Percentiles rank a stretch among this genome's conserved stretches.
phyloP scores from a whole-genome alignment of 2,113 vertebrate genomes.

The Colius striatus region DNA sequence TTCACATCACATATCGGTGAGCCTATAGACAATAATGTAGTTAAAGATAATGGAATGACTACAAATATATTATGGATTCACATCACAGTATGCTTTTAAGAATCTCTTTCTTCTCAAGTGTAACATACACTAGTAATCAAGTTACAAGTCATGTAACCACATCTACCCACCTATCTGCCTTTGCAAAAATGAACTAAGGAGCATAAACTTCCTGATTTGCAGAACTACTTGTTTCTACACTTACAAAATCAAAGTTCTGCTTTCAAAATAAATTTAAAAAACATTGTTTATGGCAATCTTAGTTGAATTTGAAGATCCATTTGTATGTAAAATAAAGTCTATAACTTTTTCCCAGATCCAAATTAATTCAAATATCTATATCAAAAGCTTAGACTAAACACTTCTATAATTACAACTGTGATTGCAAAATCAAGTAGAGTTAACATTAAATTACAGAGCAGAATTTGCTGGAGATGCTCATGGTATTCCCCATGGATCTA shows the following conservation, averaged over 20 bases:
- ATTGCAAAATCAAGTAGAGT: background rate
- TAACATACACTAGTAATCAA: background rate
- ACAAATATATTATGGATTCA: background rate
- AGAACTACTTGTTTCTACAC: background rate
- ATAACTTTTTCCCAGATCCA: background rate
- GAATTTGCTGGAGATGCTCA: background rate
- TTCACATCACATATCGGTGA: background rate
- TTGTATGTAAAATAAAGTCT: background rate
- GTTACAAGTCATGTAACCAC: background rate
- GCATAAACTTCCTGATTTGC: background rate
- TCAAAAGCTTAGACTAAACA: background rate
- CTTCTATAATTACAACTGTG: background rate
- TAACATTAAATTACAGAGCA: background rate
- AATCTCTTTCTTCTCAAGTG: background rate
- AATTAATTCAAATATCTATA: background rate
- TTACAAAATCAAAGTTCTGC: background rate
- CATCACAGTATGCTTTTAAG: background rate
- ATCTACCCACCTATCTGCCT: background rate
- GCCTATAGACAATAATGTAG: background rate
- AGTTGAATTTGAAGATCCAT: background rate
- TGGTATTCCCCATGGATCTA: background rate
- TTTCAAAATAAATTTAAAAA: background rate
- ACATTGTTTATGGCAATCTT: background rate
- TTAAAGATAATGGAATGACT: background rate
- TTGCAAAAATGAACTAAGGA: background rate